Evolutionary conservation across 2,797 vertebrate species (phyloP).

Genomic region (Spinibarbus caldwelli): DNA sequence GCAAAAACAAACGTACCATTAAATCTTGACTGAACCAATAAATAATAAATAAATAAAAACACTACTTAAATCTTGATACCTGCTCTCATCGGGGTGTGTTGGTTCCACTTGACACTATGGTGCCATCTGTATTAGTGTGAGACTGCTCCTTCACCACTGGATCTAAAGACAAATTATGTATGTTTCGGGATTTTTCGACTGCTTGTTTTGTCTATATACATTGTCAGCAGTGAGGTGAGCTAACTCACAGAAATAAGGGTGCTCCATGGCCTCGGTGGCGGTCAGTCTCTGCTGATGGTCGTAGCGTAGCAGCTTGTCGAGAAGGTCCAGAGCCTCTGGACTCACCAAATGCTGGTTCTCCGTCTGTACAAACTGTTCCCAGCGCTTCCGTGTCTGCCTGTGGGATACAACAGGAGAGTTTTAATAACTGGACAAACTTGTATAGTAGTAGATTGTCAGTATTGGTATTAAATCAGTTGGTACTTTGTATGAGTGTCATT

Average conservation of each 20-base stretch:
- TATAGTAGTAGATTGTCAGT: neutral
- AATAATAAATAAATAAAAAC: neutral
- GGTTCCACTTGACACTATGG: slow-evolving; percentile 80
- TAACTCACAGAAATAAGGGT: slow-evolving; percentile 90
- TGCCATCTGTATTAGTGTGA: slow-evolving; percentile 76
- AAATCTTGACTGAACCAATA: neutral
- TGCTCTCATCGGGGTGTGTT: slow-evolving; percentile 80
- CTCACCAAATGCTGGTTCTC: slow-evolving; percentile 98
- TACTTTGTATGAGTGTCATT: neutral
- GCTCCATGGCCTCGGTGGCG: slow-evolving; percentile 95
- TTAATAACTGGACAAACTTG: neutral
- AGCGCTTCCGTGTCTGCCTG: slow-evolving; percentile 93
- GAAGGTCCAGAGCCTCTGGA: slow-evolving; percentile 92
- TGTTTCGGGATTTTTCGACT: neutral
- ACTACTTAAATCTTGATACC: slow-evolving; percentile 63
- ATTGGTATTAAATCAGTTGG: neutral
- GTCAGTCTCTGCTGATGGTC: slow-evolving; percentile 98
- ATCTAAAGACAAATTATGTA: slow-evolving; percentile 63
- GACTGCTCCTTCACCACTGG: slow-evolving; percentile 82
- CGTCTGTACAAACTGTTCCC: slow-evolving; percentile 97
- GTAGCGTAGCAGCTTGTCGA: slow-evolving; percentile 96
- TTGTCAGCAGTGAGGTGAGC: neutral
- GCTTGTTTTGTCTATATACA: neutral
- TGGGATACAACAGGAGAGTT: neutral
- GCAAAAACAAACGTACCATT: neutral